Conservation (phyloP, 2,113 vertebrate genomes). For the Dermatemys mawii region DNA sequence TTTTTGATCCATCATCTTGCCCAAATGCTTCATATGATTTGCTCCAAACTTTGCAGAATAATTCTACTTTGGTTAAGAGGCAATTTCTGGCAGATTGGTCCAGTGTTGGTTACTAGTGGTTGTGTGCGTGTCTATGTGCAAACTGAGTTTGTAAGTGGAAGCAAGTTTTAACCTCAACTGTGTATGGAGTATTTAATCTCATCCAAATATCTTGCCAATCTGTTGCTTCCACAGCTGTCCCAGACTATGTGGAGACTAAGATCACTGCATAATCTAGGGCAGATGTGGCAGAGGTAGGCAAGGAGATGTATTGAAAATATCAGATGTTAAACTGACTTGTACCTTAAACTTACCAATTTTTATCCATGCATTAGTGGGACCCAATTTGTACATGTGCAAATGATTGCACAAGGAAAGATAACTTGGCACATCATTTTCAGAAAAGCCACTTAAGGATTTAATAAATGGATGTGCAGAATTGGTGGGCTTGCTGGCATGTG, state of each 20-base stretch:
- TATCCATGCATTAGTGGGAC: neutral
- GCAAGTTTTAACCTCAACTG: neutral
- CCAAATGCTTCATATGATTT: neutral
- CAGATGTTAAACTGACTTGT: slow-evolving; percentile 5
- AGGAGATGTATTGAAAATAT: slow-evolving; percentile 28
- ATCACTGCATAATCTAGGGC: neutral
- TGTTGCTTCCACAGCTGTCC: neutral
- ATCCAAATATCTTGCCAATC: neutral
- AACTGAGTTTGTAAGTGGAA: slow-evolving; percentile 24
- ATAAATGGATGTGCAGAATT: neutral
- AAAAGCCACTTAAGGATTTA: neutral
- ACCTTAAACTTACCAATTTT: neutral
- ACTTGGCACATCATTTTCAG: neutral
- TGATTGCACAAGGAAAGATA: neutral
- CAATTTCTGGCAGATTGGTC: neutral
- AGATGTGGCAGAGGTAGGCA: neutral
- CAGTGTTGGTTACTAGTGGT: neutral
- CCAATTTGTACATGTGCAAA: neutral
- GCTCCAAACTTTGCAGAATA: neutral
- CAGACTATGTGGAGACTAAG: neutral
- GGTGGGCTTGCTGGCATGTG: neutral
- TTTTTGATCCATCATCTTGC: slow-evolving; percentile 38
- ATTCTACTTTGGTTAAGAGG: neutral
- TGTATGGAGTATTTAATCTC: neutral
- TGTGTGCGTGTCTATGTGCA: neutral